These are phyloP conservation scores for Epizoanthus scotinus DNA, from an alignment of 92 coral and sea anemone species.

Conservation along the genomic window DNA sequence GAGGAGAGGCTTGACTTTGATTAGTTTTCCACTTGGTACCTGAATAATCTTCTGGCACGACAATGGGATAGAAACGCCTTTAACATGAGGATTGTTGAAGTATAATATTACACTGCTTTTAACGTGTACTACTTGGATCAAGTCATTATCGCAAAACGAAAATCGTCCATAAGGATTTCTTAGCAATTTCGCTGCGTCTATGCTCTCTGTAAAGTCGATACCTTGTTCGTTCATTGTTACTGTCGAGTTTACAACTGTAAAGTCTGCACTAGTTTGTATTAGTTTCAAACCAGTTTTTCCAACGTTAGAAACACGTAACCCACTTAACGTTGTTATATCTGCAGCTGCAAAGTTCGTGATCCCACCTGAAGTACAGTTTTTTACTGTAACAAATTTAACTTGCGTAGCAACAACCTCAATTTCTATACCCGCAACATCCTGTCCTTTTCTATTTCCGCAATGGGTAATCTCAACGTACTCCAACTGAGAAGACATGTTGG, in stretches of 20 bases:
- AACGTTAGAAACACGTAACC: not conserved
- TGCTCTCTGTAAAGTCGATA: constrained; percentile 40
- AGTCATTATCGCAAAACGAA: constrained; percentile 43
- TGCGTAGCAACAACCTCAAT: constrained; percentile 17
- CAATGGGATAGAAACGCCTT: not conserved
- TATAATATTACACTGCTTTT: constrained; percentile 17
- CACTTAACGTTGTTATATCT: not conserved
- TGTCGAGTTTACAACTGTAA: constrained; percentile 30
- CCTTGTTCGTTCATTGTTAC: constrained; percentile 36
- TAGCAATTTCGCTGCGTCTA: constrained; percentile 33
- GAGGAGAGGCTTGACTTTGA: constrained; percentile 46
- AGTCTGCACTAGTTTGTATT: constrained; percentile 10
- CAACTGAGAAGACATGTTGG: constrained; percentile 33
- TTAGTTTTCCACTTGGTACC: constrained; percentile 42
- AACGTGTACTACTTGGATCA: not conserved
- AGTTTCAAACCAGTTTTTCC: not conserved
- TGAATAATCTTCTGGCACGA: constrained; percentile 38
- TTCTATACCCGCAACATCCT: constrained; percentile 53
- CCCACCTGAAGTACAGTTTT: constrained; percentile 57
- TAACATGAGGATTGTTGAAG: constrained; percentile 29
- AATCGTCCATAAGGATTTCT: constrained; percentile 44
- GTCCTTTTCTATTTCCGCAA: constrained; percentile 51
- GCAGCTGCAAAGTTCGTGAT: constrained; percentile 16
- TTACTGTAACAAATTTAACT: constrained; percentile 29
- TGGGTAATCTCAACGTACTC: constrained; percentile 49